These are phyloP conservation scores for Leptopilina clavipes DNA, from an alignment of 1,140 invertebrate species.

Conservation along the genomic window DNA sequence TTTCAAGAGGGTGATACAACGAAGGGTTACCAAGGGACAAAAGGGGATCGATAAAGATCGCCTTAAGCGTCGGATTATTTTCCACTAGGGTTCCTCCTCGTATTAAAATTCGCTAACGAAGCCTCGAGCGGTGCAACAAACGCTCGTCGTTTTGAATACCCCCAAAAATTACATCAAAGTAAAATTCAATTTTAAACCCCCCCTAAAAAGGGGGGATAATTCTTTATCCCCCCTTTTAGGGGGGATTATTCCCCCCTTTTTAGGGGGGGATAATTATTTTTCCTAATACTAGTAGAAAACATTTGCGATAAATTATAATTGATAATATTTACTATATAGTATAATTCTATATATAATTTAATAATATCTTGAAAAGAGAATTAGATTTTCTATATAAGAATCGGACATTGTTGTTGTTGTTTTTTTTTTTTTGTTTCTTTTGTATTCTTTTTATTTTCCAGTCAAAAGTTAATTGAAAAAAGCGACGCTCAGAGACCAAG, in stretches of 20 bases:
- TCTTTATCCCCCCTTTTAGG: too few relatives aligned
- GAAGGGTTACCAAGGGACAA: slow-evolving; percentile 51
- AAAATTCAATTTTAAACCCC: background rate
- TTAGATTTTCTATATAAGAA: too few relatives aligned
- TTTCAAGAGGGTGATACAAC: slow-evolving; percentile 49
- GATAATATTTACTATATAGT: too few relatives aligned
- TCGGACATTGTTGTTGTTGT: too few relatives aligned
- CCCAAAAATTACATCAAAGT: slow-evolving; percentile 29
- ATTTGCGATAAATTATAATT: too few relatives aligned
- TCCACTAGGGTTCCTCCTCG: slow-evolving; percentile 44
- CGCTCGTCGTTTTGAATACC: slow-evolving; percentile 23
- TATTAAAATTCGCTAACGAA: slow-evolving; percentile 35
- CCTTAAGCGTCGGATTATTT: slow-evolving; percentile 60
- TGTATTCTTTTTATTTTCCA: background rate
- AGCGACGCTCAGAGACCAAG: slow-evolving; percentile 9
- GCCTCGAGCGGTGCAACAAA: slow-evolving; percentile 22
- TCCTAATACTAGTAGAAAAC: too few relatives aligned
- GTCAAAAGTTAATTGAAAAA: slow-evolving; percentile 27
- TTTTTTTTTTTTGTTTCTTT: too few relatives aligned
- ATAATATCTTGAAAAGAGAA: too few relatives aligned
- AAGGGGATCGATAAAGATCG: slow-evolving; percentile 59
- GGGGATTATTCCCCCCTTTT: too few relatives aligned
- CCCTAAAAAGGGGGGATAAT: too few relatives aligned
- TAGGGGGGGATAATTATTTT: too few relatives aligned
- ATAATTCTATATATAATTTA: too few relatives aligned